Evolutionary conservation across 2,888 invertebrate species (phyloP).

Genomic region (Phlogophora meticulosa): DNA sequence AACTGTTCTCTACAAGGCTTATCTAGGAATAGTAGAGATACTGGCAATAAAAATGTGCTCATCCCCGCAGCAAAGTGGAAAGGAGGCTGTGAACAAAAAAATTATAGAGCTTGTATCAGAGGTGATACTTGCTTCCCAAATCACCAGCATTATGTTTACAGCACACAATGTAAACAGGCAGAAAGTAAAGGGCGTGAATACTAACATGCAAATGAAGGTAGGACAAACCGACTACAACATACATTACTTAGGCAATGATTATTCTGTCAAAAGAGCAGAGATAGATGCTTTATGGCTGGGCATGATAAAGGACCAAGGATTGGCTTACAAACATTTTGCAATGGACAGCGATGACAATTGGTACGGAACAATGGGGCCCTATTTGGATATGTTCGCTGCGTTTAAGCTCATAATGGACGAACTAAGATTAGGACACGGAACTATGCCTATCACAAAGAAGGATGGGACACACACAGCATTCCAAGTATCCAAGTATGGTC

Average conservation of each 20-base stretch:
- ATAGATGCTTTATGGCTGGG: background rate
- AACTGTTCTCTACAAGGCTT: too few relatives aligned
- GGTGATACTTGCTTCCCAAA: too few relatives aligned
- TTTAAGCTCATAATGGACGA: slow-evolving; percentile 19
- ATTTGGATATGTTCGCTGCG: slow-evolving; percentile 54
- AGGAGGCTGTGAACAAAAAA: too few relatives aligned
- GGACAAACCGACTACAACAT: background rate
- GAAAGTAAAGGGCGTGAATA: background rate
- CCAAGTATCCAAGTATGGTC: too few relatives aligned
- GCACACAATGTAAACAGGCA: background rate
- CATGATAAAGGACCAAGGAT: background rate
- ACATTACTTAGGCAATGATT: background rate
- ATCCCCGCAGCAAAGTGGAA: too few relatives aligned
- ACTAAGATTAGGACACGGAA: too few relatives aligned
- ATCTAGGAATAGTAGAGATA: too few relatives aligned
- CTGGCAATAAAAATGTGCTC: too few relatives aligned
- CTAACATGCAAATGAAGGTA: background rate
- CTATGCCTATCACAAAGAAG: too few relatives aligned
- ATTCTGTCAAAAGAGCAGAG: background rate
- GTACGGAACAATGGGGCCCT: slow-evolving; percentile 57
- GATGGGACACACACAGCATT: too few relatives aligned
- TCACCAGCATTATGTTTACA: background rate
- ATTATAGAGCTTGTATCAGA: too few relatives aligned
- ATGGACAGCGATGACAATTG: slow-evolving; percentile 36
- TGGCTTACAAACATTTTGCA: slow-evolving; percentile 6